phyloP scores from a whole-genome alignment of 2,113 vertebrate genomes.

The Phasianus colchicus region DNA sequence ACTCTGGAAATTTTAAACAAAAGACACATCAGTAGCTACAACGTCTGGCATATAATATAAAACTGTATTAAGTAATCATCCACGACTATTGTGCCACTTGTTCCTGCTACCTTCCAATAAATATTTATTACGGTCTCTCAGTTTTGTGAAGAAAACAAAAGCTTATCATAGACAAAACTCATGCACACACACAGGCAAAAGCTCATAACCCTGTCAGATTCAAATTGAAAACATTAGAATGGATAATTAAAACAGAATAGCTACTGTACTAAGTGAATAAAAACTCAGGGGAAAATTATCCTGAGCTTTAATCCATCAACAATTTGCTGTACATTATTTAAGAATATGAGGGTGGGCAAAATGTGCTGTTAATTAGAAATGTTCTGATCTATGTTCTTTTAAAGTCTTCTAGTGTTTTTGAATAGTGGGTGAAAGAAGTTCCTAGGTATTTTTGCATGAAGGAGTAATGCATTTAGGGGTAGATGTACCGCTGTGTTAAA shows the following conservation, averaged over 20 bases:
- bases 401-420: not conserved
- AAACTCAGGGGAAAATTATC: not conserved
- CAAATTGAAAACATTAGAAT: constrained; percentile 45
- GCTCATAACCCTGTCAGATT: not conserved
- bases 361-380: not conserved
- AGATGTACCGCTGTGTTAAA: not conserved
- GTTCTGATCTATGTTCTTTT: not conserved
- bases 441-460: not conserved
- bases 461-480: not conserved
- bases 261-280: not conserved
- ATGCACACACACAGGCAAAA: not conserved
- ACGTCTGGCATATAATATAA: not conserved
- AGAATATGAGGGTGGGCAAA: not conserved
- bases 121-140: constrained; percentile 24
- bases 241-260: constrained; percentile 28
- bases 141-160: constrained; percentile 9
- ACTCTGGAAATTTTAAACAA: not conserved
- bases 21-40: not conserved
- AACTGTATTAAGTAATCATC: not conserved
- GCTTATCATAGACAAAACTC: not conserved
- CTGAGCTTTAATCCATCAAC: not conserved
- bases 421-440: not conserved
- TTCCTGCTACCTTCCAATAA: not conserved
- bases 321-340: not conserved
- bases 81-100: not conserved